Conservation (phyloP, 2,113 vertebrate genomes). For the Beaufortia kweichowensis region DNA sequence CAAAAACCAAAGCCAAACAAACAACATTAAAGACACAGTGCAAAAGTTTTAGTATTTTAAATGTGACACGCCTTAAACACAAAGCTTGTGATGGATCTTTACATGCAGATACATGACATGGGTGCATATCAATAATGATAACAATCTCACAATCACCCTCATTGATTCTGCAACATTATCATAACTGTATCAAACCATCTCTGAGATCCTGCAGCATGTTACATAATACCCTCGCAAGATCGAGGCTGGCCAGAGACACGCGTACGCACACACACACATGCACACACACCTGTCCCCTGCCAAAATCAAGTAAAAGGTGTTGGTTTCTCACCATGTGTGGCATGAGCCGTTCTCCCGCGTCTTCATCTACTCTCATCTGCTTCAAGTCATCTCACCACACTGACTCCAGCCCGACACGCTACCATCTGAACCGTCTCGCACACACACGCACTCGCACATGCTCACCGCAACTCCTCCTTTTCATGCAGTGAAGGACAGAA, state of each 20-base stretch:
- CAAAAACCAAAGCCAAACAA: no score
- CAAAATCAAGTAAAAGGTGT: constrained; percentile 18
- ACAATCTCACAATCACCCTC: no score
- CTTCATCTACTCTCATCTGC: constrained; percentile 34
- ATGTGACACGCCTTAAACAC: no score
- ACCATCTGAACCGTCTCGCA: constrained; percentile 32
- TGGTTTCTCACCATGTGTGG: constrained; percentile 53
- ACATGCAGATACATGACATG: no score
- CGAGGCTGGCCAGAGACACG: not conserved
- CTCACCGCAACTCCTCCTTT: constrained; percentile 33
- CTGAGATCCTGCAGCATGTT: constrained; percentile 40
- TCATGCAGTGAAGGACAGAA: constrained; percentile 63
- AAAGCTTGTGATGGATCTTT: no score
- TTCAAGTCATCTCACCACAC: constrained; percentile 44
- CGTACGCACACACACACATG: constrained; percentile 24
- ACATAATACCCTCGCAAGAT: constrained; percentile 47
- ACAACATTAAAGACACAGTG: no score
- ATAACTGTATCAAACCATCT: not conserved
- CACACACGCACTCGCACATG: constrained; percentile 34
- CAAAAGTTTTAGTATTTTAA: no score
- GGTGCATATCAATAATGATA: no score
- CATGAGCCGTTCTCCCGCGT: constrained; percentile 16
- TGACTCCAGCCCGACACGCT: constrained; percentile 21
- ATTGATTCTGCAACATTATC: no score
- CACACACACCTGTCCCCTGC: constrained; percentile 27